A percentile compares a stretch with the other conserved stretches of the same genome.
phyloP scores from a whole-genome alignment of 2,113 vertebrate species.

The Heloderma charlesbogerti region DNA sequence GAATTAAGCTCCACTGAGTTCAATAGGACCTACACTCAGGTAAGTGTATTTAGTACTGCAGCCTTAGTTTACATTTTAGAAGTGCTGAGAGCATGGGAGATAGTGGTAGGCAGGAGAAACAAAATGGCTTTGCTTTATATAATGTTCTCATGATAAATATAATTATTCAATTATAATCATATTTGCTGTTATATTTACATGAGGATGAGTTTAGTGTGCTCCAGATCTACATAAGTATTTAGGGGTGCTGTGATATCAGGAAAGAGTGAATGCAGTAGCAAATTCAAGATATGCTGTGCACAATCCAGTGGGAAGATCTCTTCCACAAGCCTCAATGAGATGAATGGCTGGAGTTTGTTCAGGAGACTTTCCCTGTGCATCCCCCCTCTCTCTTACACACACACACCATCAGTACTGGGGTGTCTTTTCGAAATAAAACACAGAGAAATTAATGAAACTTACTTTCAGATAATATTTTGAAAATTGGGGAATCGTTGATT shows the following conservation, averaged over 20 bases:
- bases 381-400: background rate
- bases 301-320: background rate
- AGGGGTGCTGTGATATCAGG: background rate
- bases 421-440: background rate
- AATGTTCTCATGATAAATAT: background rate
- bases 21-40: background rate
- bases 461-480: background rate
- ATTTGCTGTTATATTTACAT: background rate
- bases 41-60: background rate
- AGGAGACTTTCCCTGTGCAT: background rate
- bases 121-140: background rate
- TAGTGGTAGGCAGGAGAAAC: background rate
- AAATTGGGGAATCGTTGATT: background rate
- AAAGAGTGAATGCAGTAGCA: background rate
- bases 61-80: background rate
- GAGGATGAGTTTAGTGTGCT: background rate
- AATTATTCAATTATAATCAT: background rate
- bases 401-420: background rate
- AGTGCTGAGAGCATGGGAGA: background rate
- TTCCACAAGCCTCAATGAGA: background rate
- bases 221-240: background rate
- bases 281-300: background rate
- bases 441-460: background rate
- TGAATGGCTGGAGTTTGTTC: background rate
- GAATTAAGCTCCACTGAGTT: background rate